Conservation (phyloP, 1,140 invertebrate genomes). For the Nomia melanderi region DNA sequence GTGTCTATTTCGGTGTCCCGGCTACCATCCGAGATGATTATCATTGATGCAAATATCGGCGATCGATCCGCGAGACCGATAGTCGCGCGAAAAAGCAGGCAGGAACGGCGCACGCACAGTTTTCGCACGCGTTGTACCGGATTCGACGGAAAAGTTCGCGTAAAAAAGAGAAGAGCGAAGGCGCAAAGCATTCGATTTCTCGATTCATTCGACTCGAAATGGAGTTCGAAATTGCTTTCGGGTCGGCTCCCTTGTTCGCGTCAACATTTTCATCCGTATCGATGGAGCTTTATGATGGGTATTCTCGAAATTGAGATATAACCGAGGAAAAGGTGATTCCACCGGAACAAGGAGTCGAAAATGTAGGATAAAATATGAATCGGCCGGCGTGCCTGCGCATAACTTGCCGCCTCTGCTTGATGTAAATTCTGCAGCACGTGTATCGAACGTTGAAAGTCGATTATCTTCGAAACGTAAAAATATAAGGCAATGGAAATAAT, state of each 20-base stretch:
- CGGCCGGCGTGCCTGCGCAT: no score
- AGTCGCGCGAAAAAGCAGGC: neutral
- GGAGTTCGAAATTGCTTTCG: neutral
- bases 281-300: neutral
- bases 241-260: neutral
- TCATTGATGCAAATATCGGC: conserved; percentile 18
- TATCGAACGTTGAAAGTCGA: no score
- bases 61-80: conserved; percentile 2
- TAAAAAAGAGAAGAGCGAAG: neutral
- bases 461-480: no score
- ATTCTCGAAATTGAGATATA: no score
- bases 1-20: neutral
- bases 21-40: neutral
- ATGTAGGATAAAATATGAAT: no score
- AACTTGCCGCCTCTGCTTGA: no score
- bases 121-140: no score
- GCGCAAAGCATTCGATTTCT: conserved; percentile 32
- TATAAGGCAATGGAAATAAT: no score
- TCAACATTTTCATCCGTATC: neutral
- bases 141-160: neutral
- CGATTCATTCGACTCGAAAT: conserved; percentile 31
- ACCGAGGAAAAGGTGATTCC: no score
- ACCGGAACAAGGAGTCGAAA: no score
- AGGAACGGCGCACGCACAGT: neutral
- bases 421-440: no score